Evolutionary conservation across 2,113 vertebrate species (phyloP), one percentile per base, ranked within the genome.

Genomic region (Chaenogobius annularis): DNA sequence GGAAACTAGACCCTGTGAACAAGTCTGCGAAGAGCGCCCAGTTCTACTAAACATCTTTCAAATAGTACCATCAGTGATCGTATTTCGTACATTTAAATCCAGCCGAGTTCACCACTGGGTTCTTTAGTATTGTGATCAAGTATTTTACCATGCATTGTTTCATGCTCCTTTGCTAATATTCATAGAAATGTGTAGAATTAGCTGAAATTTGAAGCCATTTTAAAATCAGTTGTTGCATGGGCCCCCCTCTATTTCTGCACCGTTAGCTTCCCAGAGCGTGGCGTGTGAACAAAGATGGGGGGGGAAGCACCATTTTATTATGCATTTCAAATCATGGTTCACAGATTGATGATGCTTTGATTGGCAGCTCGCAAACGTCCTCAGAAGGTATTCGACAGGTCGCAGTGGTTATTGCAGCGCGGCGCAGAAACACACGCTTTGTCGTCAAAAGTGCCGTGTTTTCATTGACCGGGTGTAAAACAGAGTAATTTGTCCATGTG

Each of bases 401-500:
- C 12, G 9, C 35, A 20, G 17, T 11, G 20, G 2, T 64, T n/a
- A 54, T 69, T 31, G 26, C 1, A 1, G 26, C 26, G 26, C 26
- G 26, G 26, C n/a, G n/a, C n/a, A n/a, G n/a, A n/a, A n/a, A n/a
- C n/a, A n/a, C n/a, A n/a, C n/a, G n/a, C n/a, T n/a, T n/a, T n/a
- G n/a, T n/a, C n/a, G n/a, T n/a, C n/a, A 0, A 0, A 52, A 66
- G 55, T 52, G 22, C 31, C 67, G 40, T 23, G 14, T 55, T 76
- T 22, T 86, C 75, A 81, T 73, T 84, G 68, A 46, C 15, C 3
- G 26, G 22, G 59, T 74, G 79, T 76, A 69, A 77, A 56, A 86
- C 87, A 90, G 77, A 77, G 65, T 69, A 78, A 85, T n/a, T 87
- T 70, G 50, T 88, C 81, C 70, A 50, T 81, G 85, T 85, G 66